phyloP scores from a whole-genome alignment of 2,888 invertebrate species.

The Argyra leucocephala region DNA sequence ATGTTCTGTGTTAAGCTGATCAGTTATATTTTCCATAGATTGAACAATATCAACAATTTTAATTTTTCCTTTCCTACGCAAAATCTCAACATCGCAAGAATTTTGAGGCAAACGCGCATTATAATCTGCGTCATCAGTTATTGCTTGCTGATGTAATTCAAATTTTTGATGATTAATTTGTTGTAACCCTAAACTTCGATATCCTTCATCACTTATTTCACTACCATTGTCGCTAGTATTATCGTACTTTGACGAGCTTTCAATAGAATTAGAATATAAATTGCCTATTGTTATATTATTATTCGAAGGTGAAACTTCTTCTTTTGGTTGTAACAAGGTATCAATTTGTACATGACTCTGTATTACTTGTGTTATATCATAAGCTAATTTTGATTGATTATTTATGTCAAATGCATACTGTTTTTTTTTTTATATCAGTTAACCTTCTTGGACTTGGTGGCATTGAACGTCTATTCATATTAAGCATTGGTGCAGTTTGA shows the following conservation, averaged over 20 bases:
- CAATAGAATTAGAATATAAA: constrained; percentile 22
- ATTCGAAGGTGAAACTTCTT: constrained; percentile 10
- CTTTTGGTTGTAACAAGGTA: constrained; percentile 15
- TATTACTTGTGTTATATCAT: constrained; percentile 19
- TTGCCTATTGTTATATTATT: constrained; percentile 7
- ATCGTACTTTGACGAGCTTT: constrained; percentile 41
- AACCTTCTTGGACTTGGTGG: constrained; percentile 41
- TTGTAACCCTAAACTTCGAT: constrained; percentile 66
- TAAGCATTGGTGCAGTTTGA: constrained; percentile 29
- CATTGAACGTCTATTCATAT: constrained; percentile 38
- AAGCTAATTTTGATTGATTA: constrained; percentile 33
- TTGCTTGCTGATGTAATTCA: constrained; percentile 61
- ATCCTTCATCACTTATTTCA: constrained; percentile 77
- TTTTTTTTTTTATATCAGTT: constrained; percentile 39
- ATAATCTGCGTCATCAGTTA: constrained; percentile 62
- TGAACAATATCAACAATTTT: constrained; percentile 27
- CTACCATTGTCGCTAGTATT: constrained; percentile 70
- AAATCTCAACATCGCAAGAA: constrained; percentile 42
- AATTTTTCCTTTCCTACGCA: constrained; percentile 42
- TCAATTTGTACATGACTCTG: constrained; percentile 19
- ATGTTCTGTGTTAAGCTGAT: background rate
- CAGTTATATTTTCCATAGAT: constrained; percentile 12
- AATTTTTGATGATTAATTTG: constrained; percentile 50
- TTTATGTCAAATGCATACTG: constrained; percentile 34
- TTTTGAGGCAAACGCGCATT: constrained; percentile 56